phyloP scores from a whole-genome alignment of 2,888 invertebrate genomes.

The Erannis defoliaria region DNA sequence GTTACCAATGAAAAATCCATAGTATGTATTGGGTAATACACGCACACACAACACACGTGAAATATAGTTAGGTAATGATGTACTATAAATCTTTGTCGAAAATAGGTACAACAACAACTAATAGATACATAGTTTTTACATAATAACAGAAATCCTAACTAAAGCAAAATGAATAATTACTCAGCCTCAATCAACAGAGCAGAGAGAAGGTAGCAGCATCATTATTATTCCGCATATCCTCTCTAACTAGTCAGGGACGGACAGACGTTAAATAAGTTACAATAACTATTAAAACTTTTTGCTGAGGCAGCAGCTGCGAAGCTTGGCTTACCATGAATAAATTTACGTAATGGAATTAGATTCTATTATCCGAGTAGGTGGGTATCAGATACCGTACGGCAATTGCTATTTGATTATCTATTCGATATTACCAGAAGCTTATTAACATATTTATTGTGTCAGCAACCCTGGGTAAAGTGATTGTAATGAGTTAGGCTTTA shows the following conservation, averaged over 20 bases:
- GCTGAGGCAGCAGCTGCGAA: constrained; percentile 48
- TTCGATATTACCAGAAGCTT: constrained; percentile 23
- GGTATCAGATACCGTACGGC: constrained; percentile 23
- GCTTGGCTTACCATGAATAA: constrained; percentile 55
- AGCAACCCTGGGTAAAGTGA: constrained; percentile 20
- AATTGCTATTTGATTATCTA: constrained; percentile 35
- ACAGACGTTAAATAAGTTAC: constrained; percentile 34
- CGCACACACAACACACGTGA: too few species aligned
- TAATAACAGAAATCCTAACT: not conserved
- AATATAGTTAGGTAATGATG: too few species aligned
- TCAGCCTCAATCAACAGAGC: constrained; percentile 22
- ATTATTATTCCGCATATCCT: constrained; percentile 16
- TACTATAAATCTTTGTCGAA: too few species aligned
- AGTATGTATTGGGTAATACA: too few species aligned
- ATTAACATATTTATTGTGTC: constrained; percentile 29
- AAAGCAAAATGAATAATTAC: constrained; percentile 19
- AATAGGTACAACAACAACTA: not conserved
- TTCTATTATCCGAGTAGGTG: constrained; percentile 48
- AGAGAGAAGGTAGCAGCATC: constrained; percentile 19
- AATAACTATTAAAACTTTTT: constrained; percentile 49
- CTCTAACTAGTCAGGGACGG: constrained; percentile 16
- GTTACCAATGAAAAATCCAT: too few species aligned
- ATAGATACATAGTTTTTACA: not conserved
- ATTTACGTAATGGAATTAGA: constrained; percentile 59
- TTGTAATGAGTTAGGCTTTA: constrained; percentile 9